These are phyloP conservation scores for Chironex yamaguchii DNA, from an alignment of 30 jellyfish, hydroid and myxozoan species.

Conservation along the genomic window DNA sequence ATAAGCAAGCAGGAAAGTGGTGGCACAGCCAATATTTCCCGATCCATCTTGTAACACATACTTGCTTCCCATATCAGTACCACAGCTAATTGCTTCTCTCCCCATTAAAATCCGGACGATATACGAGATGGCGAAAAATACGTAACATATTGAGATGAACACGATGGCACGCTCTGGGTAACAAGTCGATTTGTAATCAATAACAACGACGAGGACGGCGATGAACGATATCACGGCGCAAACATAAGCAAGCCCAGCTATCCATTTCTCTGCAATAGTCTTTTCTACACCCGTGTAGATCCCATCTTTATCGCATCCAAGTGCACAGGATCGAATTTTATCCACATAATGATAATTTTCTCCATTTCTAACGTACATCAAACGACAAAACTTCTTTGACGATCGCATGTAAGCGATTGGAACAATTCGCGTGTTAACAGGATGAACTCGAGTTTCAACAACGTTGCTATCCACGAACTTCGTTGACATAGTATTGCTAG, in stretches of 20 bases:
- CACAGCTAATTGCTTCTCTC: slow-evolving; percentile 88
- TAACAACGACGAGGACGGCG: slow-evolving; percentile 70
- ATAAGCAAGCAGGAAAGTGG: slow-evolving; percentile 87
- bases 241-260: slow-evolving; percentile 81
- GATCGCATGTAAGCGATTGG: slow-evolving; percentile 73
- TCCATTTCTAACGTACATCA: slow-evolving; percentile 75
- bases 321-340: slow-evolving; percentile 83
- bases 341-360: slow-evolving; percentile 82
- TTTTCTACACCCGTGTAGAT: slow-evolving; percentile 80
- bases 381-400: slow-evolving; percentile 75
- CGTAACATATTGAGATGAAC: slow-evolving; percentile 81
- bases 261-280: slow-evolving; percentile 85
- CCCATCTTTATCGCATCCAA: slow-evolving; percentile 90
- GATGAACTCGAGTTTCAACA: slow-evolving; percentile 1
- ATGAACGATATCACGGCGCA: slow-evolving; percentile 81
- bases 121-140: slow-evolving; percentile 79
- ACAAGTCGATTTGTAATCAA: slow-evolving; percentile 64
- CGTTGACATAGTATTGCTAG: neutral
- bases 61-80: slow-evolving; percentile 71
- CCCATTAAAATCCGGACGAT: slow-evolving; percentile 80
- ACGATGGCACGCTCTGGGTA: slow-evolving; percentile 91
- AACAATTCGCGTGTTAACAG: slow-evolving; percentile 60
- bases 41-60: slow-evolving; percentile 91
- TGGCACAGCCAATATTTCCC: slow-evolving; percentile 95
- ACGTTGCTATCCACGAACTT: neutral